Base-by-base conservation (phyloP, 2,797 vertebrate species). In the Argya squamiceps region DNA sequence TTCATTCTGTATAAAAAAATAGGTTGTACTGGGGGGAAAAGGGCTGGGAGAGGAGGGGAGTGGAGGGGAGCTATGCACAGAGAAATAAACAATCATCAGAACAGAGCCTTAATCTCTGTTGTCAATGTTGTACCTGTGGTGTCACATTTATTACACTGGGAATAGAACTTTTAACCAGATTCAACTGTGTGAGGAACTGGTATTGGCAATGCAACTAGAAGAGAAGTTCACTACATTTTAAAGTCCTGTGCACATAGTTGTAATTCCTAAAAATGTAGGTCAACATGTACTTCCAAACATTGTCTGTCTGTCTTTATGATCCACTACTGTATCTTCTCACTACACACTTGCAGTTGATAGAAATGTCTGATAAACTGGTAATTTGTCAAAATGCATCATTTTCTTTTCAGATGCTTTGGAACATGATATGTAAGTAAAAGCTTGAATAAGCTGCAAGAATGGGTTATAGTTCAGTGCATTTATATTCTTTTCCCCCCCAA, bases 101-200 rank as follows among this genome's bases (percentile, higher is more conserved):
- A 84, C 77, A 95, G 63, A 94, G 93, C 92, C 93, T 95, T 95
- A 94, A 96, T 92, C 69, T 90, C 89, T 88, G 53, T 75, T 89
- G 80, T 94, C 63, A 84, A 13, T 87, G 70, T 73, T 60, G 59
- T 84, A 93, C 41, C 32, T 87, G 74, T 78, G 76, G 34, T 64
- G 44, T 95, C 88, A 86, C 27, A 8, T 84, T 93, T 63, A 60
- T 86, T 64, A 84, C 88, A 73, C 56, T 64, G 67, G 37, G 56
- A 95, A 80, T 22, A 73, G 58, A 92, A 67, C 85, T 92, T 92
- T 92, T 83, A 79, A 60, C 52, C 88, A 94, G 67, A 46, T 84
- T 87, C 59, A 30, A 2, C 44, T 88, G 29, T 70, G 44, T 90
- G 59, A 64, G 47, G 62, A 93, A 49, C 55, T 90, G 79, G 46